Percentiles rank a stretch among this genome's conserved stretches.
phyloP scores from a whole-genome alignment of 2,888 invertebrate species.

The Agrotis puta region DNA sequence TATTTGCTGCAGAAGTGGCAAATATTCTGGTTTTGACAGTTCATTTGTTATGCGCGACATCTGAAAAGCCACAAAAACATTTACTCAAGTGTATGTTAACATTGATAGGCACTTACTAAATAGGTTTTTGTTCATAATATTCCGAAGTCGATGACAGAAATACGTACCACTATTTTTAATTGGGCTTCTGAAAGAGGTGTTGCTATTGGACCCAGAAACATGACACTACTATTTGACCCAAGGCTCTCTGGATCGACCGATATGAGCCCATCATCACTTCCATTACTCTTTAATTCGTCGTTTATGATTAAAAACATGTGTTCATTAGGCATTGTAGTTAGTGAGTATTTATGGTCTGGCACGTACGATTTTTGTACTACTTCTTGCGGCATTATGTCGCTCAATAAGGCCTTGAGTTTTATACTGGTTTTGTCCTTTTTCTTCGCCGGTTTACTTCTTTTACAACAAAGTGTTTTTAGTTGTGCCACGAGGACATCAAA shows the following conservation, averaged over 20 bases:
- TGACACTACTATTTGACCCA: slow-evolving; percentile 82
- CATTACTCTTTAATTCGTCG: slow-evolving; percentile 83
- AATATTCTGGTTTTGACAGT: slow-evolving; percentile 83
- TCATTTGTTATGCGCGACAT: slow-evolving; percentile 84
- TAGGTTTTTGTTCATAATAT: not conserved
- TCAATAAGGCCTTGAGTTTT: slow-evolving; percentile 64
- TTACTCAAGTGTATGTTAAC: not conserved
- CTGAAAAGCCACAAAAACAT: slow-evolving; percentile 70
- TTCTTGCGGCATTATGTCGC: slow-evolving; percentile 62
- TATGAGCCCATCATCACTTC: slow-evolving; percentile 79
- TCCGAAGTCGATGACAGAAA: not conserved
- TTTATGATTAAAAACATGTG: slow-evolving; percentile 86
- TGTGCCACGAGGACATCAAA: slow-evolving; percentile 85
- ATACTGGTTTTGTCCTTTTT: slow-evolving; percentile 51
- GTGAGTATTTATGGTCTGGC: slow-evolving; percentile 38
- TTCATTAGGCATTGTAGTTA: slow-evolving; percentile 69
- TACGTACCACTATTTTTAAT: slow-evolving; percentile 82
- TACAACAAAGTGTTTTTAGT: slow-evolving; percentile 84
- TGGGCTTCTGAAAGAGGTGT: slow-evolving; percentile 80
- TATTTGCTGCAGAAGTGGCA: slow-evolving; percentile 81
- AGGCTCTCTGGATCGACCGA: slow-evolving; percentile 86
- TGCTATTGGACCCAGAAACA: slow-evolving; percentile 85
- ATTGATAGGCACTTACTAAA: not conserved
- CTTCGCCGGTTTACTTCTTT: slow-evolving; percentile 70
- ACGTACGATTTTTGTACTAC: slow-evolving; percentile 42